Evolutionary conservation across 2,888 invertebrate genomes (phyloP).

Genomic region (Hipparchia semele): DNA sequence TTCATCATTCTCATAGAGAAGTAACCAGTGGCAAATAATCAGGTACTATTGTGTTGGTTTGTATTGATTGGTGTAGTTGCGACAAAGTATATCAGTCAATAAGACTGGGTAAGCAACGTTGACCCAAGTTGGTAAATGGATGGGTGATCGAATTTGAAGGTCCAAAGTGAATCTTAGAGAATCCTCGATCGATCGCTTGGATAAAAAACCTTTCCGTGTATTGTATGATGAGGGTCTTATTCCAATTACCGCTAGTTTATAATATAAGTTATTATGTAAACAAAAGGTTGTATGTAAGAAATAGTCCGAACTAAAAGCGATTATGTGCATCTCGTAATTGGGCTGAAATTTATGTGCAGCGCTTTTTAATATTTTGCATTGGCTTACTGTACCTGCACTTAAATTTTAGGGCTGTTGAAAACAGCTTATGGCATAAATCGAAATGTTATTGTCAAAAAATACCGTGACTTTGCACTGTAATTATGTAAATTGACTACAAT

Average conservation of each 20-base stretch:
- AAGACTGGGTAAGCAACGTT: too few relatives aligned
- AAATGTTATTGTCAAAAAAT: constrained; percentile 4
- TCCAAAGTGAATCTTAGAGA: too few relatives aligned
- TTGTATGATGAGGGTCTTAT: constrained; percentile 28
- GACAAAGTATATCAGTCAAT: too few relatives aligned
- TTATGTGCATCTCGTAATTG: neutral
- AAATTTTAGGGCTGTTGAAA: constrained; percentile 18
- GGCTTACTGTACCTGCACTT: constrained; percentile 23
- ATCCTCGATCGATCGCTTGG: neutral
- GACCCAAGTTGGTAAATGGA: too few relatives aligned
- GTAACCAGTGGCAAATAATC: neutral
- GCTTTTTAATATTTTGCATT: constrained; percentile 12
- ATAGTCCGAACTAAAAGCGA: constrained; percentile 12
- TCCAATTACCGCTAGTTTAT: constrained; percentile 40
- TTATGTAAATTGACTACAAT: neutral
- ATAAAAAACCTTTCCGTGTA: neutral
- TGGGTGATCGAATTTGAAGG: too few relatives aligned
- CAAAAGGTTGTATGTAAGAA: constrained; percentile 19
- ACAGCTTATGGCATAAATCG: neutral
- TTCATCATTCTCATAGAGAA: neutral
- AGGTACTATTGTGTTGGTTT: too few relatives aligned
- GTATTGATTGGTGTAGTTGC: too few relatives aligned
- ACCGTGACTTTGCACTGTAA: neutral
- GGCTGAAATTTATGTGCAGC: constrained; percentile 8
- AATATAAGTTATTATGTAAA: constrained; percentile 1